A percentile compares a stretch with the other conserved stretches of the same genome.
These are phyloP conservation scores for Gopherus evgoodei DNA, from an alignment of 2,113 vertebrate genomes.

Conservation along the genomic window DNA sequence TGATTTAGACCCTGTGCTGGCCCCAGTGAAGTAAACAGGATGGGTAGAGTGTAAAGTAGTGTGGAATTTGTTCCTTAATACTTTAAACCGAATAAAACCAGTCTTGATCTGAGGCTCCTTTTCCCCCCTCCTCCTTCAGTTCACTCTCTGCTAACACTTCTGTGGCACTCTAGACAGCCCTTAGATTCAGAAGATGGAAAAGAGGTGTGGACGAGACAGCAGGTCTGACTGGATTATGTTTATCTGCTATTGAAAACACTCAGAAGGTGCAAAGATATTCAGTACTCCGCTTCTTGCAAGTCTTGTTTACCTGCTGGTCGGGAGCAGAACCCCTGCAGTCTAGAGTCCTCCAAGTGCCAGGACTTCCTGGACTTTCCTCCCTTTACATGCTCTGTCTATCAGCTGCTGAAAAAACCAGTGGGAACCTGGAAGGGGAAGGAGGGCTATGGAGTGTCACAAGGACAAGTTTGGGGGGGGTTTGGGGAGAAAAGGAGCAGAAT, in stretches of 20 bases:
- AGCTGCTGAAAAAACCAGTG: neutral
- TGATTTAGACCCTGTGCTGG: neutral
- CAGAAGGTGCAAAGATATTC: neutral
- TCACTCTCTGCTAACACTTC: neutral
- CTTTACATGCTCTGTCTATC: fast-evolving
- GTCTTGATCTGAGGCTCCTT: constrained; percentile 62
- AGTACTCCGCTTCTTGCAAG: neutral
- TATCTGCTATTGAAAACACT: constrained; percentile 38
- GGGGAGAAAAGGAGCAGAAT: neutral
- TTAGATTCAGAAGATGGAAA: neutral
- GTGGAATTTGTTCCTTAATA: constrained; percentile 22
- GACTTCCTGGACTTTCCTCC: neutral
- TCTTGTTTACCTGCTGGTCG: neutral
- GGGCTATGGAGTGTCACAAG: too few relatives aligned
- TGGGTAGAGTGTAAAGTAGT: constrained; percentile 52
- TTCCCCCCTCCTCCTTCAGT: neutral
- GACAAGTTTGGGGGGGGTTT: too few relatives aligned
- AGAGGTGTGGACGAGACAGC: neutral
- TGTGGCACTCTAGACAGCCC: neutral
- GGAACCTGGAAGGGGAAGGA: neutral
- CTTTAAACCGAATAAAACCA: constrained; percentile 27
- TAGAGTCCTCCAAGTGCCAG: neutral
- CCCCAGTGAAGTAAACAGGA: constrained; percentile 40
- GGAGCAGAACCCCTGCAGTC: neutral
- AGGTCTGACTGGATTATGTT: constrained; percentile 58